A percentile compares a stretch with the other conserved stretches of the same genome.
These are phyloP conservation scores for Latrodectus geometricus DNA, from an alignment of 1,140 invertebrate species.

Conservation along the genomic window DNA sequence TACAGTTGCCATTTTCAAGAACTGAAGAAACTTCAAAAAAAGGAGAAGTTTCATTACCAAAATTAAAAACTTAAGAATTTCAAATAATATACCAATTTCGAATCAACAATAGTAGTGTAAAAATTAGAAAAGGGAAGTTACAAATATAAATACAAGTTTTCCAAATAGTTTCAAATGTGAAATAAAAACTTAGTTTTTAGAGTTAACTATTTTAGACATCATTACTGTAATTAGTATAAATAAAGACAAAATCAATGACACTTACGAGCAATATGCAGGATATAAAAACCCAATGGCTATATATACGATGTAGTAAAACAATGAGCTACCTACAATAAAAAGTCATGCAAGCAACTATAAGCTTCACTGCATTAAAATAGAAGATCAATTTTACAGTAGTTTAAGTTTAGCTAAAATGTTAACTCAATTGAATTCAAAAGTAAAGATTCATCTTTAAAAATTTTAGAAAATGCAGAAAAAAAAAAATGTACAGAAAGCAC, in stretches of 20 bases:
- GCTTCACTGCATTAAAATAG: no score
- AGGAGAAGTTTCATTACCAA: no score
- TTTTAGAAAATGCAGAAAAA: no score
- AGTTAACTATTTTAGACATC: not conserved
- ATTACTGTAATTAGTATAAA: not conserved
- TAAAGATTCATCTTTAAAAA: not conserved
- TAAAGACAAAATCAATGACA: constrained; percentile 7
- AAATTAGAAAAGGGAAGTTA: not conserved
- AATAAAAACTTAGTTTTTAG: not conserved
- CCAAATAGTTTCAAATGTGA: not conserved
- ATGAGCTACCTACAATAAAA: constrained; percentile 45
- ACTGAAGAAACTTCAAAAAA: no score
- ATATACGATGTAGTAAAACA: constrained; percentile 30
- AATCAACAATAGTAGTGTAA: no score
- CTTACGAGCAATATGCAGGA: constrained; percentile 54
- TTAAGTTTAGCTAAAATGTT: not conserved
- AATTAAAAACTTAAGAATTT: no score
- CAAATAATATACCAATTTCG: no score
- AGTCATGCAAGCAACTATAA: not conserved
- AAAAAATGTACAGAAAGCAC: no score
- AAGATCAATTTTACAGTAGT: no score
- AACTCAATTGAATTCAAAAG: not conserved
- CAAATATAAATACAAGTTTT: not conserved
- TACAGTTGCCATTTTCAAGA: no score
- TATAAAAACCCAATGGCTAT: constrained; percentile 36